These are phyloP conservation scores for Oenanthe melanoleuca DNA, from an alignment of 2,113 vertebrate species.

Conservation along the genomic window DNA sequence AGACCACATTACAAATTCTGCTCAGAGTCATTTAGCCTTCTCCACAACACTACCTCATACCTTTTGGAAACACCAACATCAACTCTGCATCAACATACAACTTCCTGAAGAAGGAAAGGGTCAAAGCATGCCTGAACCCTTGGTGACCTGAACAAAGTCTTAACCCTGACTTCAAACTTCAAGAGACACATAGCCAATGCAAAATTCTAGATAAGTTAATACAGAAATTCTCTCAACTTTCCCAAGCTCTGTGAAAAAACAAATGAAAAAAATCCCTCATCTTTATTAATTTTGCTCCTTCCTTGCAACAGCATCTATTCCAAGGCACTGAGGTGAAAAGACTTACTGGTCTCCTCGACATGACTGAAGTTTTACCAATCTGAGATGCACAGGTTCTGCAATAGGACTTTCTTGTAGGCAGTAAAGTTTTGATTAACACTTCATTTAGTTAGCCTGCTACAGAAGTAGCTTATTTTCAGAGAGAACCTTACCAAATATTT, in stretches of 20 bases:
- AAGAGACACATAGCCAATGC: background rate
- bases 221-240: background rate
- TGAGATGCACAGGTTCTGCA: background rate
- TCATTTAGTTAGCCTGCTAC: conserved; percentile 22
- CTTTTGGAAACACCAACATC: background rate
- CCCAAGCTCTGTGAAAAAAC: background rate
- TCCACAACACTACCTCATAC: background rate
- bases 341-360: background rate
- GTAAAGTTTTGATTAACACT: background rate
- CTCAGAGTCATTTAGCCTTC: background rate
- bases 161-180: background rate
- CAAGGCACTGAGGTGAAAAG: background rate
- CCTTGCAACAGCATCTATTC: background rate
- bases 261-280: background rate
- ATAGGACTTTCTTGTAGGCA: background rate
- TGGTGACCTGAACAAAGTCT: background rate
- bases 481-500: conserved; percentile 5
- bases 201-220: background rate
- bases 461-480: conserved; percentile 20
- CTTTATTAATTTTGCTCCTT: background rate
- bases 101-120: background rate
- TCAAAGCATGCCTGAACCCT: background rate
- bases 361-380: background rate
- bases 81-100: background rate
- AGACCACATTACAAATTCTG: background rate